Evolutionary conservation across 1,140 invertebrate species (phyloP), one percentile per base, ranked within the genome.

Genomic region (Saccostrea glomerata): DNA sequence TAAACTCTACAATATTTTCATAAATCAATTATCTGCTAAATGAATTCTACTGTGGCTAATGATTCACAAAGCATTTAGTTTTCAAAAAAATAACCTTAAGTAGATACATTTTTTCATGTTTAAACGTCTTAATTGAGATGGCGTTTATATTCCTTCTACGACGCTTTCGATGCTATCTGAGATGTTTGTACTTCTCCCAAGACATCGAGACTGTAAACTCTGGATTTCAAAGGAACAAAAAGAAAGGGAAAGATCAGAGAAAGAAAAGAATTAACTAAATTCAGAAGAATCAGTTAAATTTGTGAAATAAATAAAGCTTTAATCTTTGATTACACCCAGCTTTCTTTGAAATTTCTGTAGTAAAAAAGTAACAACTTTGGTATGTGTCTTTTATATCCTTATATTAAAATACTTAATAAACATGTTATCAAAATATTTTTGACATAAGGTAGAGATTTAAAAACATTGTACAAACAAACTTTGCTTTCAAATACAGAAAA

Each of bases 1-100:
- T 77, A 36, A 7, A 77, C 70, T 36, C 25, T 77, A 15, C 70
- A 36, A 30, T 15, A 77, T 15, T 77, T 77, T 77, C 23, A 77
- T 77, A 77, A 77, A 77, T 77, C 70, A 77, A 77, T 77, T 77
- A 77, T 23, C 25, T 77, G 70, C 23, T 77, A 77, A 77, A 77
- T 77, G 25, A 77, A 77, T 77, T 47, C 15, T 77, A 77, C 23
- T 77, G 70, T 36, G 30, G 70, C 25, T 77, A 77, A 77, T 77
- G 70, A 36, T 15, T 30, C 70, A 77, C 11, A 30, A 77, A 77
- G 70, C 25, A 36, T 77, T 77, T 77, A 30, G 70, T 25, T 77
- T 15, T 30, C 70, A 7, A 36, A 36, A 13, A 30, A 36, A 36
- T 77, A 13, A 36, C 25, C 70, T 77, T 77, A 77, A 77, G 70